Conservation (phyloP, 2,797 vertebrate species). For the Odontamblyopus rebecca region DNA sequence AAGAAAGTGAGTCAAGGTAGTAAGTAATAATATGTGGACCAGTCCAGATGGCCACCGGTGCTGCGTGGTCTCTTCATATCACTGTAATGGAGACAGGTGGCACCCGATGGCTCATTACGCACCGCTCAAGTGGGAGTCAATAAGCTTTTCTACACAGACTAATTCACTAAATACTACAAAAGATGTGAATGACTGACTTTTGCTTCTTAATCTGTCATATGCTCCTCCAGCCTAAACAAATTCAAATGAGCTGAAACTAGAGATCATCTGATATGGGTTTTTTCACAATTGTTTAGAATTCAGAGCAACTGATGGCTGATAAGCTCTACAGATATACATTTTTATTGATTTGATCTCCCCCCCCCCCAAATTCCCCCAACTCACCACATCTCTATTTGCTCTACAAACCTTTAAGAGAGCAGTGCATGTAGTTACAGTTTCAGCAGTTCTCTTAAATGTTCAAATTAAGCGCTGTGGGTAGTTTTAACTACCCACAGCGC, state of each 20-base stretch:
- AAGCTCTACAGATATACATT: too few relatives aligned
- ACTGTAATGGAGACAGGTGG: conserved; percentile 31
- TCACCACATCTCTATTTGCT: too few relatives aligned
- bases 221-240: not conserved
- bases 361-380: too few relatives aligned
- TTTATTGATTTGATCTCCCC: too few relatives aligned
- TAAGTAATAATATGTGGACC: conserved; percentile 15
- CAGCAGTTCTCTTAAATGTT: too few relatives aligned
- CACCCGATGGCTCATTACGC: conserved; percentile 43
- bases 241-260: not conserved
- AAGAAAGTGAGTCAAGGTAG: not conserved
- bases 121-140: conserved; percentile 25
- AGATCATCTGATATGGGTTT: too few relatives aligned
- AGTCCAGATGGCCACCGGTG: conserved; percentile 35
- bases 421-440: too few relatives aligned
- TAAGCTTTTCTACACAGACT: conserved; percentile 19
- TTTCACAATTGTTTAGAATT: too few relatives aligned
- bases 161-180: conserved; percentile 8
- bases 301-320: too few relatives aligned
- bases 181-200: not conserved
- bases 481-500: too few relatives aligned
- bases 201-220: not conserved
- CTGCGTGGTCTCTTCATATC: conserved; percentile 6
- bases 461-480: too few relatives aligned
- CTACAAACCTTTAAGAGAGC: too few relatives aligned